Evolutionary conservation across 1,140 invertebrate genomes (phyloP).

Genomic region (Drosophila littoralis): DNA sequence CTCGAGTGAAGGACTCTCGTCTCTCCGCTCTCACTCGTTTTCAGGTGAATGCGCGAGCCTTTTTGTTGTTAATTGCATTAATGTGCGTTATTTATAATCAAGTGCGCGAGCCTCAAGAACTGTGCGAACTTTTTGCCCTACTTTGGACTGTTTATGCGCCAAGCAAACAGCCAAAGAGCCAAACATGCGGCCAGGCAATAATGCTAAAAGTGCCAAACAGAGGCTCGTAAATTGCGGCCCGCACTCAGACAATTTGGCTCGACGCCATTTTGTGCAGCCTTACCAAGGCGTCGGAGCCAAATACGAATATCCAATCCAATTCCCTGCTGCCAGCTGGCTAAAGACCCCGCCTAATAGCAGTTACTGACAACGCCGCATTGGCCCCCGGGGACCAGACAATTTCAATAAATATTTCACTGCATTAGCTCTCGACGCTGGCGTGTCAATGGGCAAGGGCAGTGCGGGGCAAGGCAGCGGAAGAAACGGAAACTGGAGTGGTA

Average conservation of each 20-base stretch:
- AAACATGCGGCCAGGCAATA: conserved; percentile 65
- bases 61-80: conserved; percentile 73
- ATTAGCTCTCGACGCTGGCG: conserved; percentile 60
- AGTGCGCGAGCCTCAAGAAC: conserved; percentile 43
- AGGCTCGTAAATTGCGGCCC: conserved; percentile 74
- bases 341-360: conserved; percentile 71
- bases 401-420: conserved; percentile 84
- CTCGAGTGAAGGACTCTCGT: conserved; percentile 47
- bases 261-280: conserved; percentile 46
- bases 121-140: conserved; percentile 65
- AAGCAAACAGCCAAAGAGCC: conserved; percentile 15
- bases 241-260: conserved; percentile 17
- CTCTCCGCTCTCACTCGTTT: conserved; percentile 36
- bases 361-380: conserved; percentile 65
- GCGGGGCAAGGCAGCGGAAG: not conserved
- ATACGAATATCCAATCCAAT: conserved; percentile 46
- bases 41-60: conserved; percentile 62
- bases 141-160: conserved; percentile 53
- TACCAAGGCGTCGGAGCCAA: conserved; percentile 25
- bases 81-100: conserved; percentile 79
- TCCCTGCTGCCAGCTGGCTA: conserved; percentile 54
- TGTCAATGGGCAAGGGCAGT: conserved; percentile 2
- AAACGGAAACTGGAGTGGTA: not conserved
- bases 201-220: conserved; percentile 78
- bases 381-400: conserved; percentile 76